Percentiles rank a stretch among this genome's conserved stretches.
These are phyloP conservation scores for Vulpes ferrilata DNA, from an alignment of 2,113 vertebrate species.

Conservation along the genomic window DNA sequence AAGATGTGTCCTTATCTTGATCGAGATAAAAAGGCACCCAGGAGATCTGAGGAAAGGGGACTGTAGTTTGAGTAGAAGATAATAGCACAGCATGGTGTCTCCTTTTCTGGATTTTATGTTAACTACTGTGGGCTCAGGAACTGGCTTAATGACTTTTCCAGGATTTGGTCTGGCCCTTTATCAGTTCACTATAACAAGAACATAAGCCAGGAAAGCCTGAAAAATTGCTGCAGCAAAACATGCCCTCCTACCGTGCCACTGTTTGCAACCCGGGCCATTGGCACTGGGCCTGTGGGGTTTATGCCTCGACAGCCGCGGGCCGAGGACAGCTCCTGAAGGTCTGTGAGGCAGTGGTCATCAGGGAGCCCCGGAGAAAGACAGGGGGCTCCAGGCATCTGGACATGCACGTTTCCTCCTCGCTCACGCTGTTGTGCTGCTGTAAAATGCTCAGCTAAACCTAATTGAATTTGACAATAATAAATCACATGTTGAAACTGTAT, in stretches of 20 bases:
- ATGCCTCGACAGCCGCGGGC: not conserved
- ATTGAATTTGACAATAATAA: constrained; percentile 87
- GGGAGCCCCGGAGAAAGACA: constrained; percentile 40
- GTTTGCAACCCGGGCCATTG: not conserved
- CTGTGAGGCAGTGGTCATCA: not conserved
- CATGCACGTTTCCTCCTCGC: constrained; percentile 34
- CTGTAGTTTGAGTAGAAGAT: constrained; percentile 29
- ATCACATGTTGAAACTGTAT: constrained; percentile 83
- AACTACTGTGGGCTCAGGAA: constrained; percentile 74
- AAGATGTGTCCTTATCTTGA: not conserved
- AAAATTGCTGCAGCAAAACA: constrained; percentile 65
- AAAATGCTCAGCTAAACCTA: constrained; percentile 83
- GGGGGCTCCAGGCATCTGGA: constrained; percentile 50
- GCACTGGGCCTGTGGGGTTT: not conserved
- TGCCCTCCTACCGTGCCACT: not conserved
- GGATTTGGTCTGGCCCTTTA: constrained; percentile 66
- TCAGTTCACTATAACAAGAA: constrained; percentile 70
- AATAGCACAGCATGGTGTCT: not conserved
- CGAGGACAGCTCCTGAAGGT: not conserved
- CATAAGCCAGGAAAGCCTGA: constrained; percentile 69
- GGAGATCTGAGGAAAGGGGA: not conserved
- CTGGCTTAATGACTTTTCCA: constrained; percentile 78
- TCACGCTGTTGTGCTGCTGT: constrained; percentile 77
- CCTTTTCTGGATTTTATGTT: constrained; percentile 56
- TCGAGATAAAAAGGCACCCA: not conserved